Base-by-base conservation (phyloP, 2,113 vertebrate species). In the Nannobrachium achirus region DNA sequence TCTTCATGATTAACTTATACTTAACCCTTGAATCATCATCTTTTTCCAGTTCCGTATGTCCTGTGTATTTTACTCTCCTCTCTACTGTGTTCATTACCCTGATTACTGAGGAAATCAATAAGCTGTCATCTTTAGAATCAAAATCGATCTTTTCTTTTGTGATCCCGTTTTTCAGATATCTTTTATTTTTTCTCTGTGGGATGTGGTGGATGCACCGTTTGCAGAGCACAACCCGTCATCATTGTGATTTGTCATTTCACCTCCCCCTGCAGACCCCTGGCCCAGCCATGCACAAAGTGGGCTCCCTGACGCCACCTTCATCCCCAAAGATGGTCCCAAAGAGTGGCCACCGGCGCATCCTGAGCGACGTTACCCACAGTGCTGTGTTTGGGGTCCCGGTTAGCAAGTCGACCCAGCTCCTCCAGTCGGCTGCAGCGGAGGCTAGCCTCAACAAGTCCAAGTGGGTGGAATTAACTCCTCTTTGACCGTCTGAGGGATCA, bases 381-480 rank as follows among this genome's bases (percentile, higher is more conserved):
- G 92, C 97, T 0, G 94, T 99, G 20, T 99, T 98, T 3, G 98
- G 97, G 2, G 96, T 99, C 50, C 97, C 98, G 9, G 94, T 95
- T 81, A 99, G 98, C 94, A 97, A 97, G 79, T 99, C 97, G 20
- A 99, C 98, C 8, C 97, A 96, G 89, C 93, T 99, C 40, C 93
- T 99, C 51, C 97, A 98, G 77, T 95, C 97, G 0, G 98, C 98
- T 1, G 98, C 98, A 10, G 97, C 98, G 0, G 96, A 98, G 82
- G 97, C 98, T 83, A 92, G 96, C 73, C 96, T 99, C 89, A 99
- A 98, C 92, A 99, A 99, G 63, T 98, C 97, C 82, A 99, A 99
- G 97, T 99, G 90, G 88, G 95, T 81, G 79, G 63, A 87, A 84
- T 79, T 14, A 75, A 63, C 53, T 69, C 66, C 48, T 70, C 58